Evolutionary conservation across 2,888 invertebrate species (phyloP).

Genomic region (Stegophylla sp.): DNA sequence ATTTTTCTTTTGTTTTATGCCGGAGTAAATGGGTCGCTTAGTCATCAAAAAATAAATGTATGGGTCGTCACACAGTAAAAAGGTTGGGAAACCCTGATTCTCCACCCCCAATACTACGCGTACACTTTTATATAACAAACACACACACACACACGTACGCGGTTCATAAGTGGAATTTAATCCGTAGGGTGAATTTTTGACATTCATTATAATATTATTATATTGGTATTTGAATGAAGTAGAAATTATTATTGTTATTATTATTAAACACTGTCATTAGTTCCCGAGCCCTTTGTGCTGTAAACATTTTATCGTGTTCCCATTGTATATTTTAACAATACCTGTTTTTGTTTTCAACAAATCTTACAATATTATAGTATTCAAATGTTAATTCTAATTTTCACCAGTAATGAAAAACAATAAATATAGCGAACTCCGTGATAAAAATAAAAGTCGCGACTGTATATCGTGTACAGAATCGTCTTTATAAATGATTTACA

Average conservation of each 20-base stretch:
- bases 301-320: conserved; percentile 32
- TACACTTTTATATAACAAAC: too few species aligned
- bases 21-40: too few species aligned
- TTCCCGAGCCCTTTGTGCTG: conserved; percentile 26
- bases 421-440: neutral
- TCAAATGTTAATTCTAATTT: conserved; percentile 42
- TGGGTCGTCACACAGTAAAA: too few species aligned
- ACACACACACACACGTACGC: neutral
- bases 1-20: too few species aligned
- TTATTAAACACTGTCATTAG: conserved; percentile 37
- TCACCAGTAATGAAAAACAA: conserved; percentile 8
- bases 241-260: conserved; percentile 42
- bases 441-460: neutral
- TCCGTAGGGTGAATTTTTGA: conserved; percentile 48
- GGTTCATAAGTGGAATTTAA: conserved; percentile 48
- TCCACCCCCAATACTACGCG: neutral
- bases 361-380: conserved; percentile 19
- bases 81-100: too few species aligned
- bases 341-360: conserved; percentile 19
- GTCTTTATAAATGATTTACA: neutral
- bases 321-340: conserved; percentile 19
- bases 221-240: conserved; percentile 38
- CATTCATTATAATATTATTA: conserved; percentile 43
- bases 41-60: too few species aligned
- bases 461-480: neutral